A percentile compares a stretch with the other conserved stretches of the same genome.
phyloP scores from a whole-genome alignment of 2,888 invertebrate genomes.

The Chironomus riparius region DNA sequence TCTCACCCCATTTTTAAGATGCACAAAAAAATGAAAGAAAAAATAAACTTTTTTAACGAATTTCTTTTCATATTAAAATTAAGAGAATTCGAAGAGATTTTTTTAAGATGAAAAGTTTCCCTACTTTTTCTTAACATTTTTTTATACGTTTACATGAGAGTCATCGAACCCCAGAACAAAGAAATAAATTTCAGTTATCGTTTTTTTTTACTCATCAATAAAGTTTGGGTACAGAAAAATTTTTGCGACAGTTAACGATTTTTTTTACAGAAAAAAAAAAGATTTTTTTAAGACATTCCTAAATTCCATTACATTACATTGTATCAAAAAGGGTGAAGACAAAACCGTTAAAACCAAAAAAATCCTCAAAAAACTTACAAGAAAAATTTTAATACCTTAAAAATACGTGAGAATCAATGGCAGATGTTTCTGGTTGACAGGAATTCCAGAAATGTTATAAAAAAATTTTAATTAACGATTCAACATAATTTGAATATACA shows the following conservation, averaged over 20 bases:
- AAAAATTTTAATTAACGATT: background rate
- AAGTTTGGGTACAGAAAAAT: background rate
- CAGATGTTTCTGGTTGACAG: background rate
- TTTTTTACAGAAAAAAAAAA: constrained; percentile 1
- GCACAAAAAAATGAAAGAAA: background rate
- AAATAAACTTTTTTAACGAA: constrained; percentile 16
- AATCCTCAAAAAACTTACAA: background rate
- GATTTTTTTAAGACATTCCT: background rate
- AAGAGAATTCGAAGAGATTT: background rate
- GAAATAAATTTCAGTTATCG: background rate
- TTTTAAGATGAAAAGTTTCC: constrained; percentile 25
- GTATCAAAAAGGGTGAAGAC: background rate
- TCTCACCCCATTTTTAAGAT: constrained; percentile 7
- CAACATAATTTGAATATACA: background rate
- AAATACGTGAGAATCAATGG: background rate
- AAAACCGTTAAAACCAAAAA: background rate
- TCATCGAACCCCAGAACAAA: background rate
- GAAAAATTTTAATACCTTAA: background rate
- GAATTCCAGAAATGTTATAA: background rate
- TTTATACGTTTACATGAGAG: background rate
- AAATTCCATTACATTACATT: background rate
- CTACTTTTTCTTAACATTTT: background rate
- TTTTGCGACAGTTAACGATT: constrained; percentile 23
- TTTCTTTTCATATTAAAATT: constrained; percentile 20
- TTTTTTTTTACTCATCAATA: constrained; percentile 21